These are phyloP conservation scores for Sardinella longiceps DNA, from an alignment of 2,797 vertebrate genomes.

Conservation along the genomic window DNA sequence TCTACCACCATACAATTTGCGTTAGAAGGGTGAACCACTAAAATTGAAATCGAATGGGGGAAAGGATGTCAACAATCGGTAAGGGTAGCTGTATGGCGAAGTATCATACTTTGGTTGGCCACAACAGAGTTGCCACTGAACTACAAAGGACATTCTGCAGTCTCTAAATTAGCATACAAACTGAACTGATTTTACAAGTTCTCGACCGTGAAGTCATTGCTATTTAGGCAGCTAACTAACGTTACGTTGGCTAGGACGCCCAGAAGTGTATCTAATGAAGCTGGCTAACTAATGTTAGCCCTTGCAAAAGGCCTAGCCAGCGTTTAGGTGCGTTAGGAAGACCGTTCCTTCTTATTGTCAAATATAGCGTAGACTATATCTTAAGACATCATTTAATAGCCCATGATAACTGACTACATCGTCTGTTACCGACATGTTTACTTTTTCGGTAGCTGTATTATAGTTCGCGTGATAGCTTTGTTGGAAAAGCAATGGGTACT, in stretches of 20 bases:
- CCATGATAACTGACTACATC: background rate
- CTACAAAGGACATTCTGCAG: background rate
- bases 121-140: background rate
- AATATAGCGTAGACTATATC: background rate
- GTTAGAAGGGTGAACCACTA: background rate
- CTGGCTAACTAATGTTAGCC: constrained; percentile 32
- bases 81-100: background rate
- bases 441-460: background rate
- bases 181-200: background rate
- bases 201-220: background rate
- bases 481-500: constrained; percentile 11
- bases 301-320: background rate
- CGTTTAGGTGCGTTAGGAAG: background rate
- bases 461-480: constrained; percentile 7
- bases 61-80: constrained; percentile 15
- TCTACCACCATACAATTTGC: background rate
- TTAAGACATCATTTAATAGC: background rate
- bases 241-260: background rate
- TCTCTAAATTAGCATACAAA: background rate
- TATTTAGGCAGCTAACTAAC: background rate
- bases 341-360: background rate
- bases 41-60: background rate
- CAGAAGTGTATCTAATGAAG: background rate
- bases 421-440: background rate
- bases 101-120: background rate